These are phyloP conservation scores for Percopsis transmontana DNA, from an alignment of 2,113 vertebrate genomes.

Conservation along the genomic window DNA sequence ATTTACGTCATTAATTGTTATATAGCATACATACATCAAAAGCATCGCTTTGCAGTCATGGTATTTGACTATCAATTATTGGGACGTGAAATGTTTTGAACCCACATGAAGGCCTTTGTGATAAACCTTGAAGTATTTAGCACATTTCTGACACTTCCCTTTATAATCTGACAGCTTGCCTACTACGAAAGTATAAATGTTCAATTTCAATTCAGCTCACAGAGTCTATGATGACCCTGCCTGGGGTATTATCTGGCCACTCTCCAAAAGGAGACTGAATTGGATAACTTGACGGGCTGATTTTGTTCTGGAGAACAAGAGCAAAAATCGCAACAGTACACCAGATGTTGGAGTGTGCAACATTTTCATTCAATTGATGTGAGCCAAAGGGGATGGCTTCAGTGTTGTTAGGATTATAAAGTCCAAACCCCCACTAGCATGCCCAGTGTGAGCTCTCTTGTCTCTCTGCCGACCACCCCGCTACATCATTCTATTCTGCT, in stretches of 20 bases:
- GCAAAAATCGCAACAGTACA: slow-evolving; percentile 40
- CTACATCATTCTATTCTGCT: too few relatives aligned
- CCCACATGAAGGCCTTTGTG: slow-evolving; percentile 14
- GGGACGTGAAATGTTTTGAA: slow-evolving; percentile 3
- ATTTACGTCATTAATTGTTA: slow-evolving; percentile 27
- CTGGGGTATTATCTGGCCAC: slow-evolving; percentile 36
- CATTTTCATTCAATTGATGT: slow-evolving; percentile 5
- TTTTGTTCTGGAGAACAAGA: slow-evolving; percentile 59
- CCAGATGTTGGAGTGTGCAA: slow-evolving; percentile 28
- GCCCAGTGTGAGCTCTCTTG: background rate
- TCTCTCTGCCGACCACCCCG: background rate
- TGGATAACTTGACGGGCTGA: slow-evolving; percentile 34
- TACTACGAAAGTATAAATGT: slow-evolving; percentile 14
- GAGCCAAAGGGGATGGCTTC: slow-evolving; percentile 53
- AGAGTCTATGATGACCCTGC: slow-evolving; percentile 28
- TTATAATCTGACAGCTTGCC: slow-evolving; percentile 19
- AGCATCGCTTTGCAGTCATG: background rate
- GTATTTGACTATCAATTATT: background rate
- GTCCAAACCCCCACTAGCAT: background rate
- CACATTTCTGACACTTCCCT: slow-evolving; percentile 23
- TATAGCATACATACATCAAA: slow-evolving; percentile 8
- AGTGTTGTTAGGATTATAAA: slow-evolving; percentile 43
- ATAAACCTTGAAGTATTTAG: slow-evolving; percentile 5
- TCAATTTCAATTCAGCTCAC: slow-evolving; percentile 18
- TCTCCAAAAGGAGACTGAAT: slow-evolving; percentile 15